Conservation (phyloP, 2,888 invertebrate genomes). For the Volucella zonaria region DNA sequence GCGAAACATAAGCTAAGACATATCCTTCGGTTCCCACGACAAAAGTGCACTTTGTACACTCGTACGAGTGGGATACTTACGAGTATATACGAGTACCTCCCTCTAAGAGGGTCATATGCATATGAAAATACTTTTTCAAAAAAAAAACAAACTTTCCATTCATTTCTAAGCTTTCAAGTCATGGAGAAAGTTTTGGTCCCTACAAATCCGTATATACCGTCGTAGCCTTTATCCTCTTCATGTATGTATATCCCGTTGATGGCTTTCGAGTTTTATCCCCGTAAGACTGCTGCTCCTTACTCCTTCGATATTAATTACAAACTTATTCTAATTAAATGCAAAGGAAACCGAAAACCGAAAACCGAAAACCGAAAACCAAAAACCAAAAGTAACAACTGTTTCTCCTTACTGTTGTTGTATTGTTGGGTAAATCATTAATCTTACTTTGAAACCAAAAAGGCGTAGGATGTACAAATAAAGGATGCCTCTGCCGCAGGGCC, state of each 20-base stretch:
- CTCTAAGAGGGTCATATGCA: conserved; percentile 61
- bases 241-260: conserved; percentile 6
- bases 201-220: neutral
- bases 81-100: too few relatives aligned
- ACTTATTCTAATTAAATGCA: conserved; percentile 47
- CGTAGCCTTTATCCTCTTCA: neutral
- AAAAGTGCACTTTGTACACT: conserved; percentile 63
- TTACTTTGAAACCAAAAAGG: conserved; percentile 22
- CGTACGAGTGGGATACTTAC: neutral
- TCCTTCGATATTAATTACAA: conserved; percentile 41
- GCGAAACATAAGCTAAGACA: conserved; percentile 59
- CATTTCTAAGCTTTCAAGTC: conserved; percentile 26
- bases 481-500: neutral
- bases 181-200: conserved; percentile 33
- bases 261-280: conserved; percentile 13
- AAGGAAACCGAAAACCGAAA: conserved; percentile 3
- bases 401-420: conserved; percentile 29
- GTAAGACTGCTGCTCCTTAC: conserved; percentile 4
- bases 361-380: neutral
- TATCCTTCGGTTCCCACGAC: conserved; percentile 59
- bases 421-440: conserved; percentile 40
- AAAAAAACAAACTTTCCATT: conserved; percentile 37
- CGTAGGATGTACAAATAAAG: neutral
- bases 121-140: conserved; percentile 54
- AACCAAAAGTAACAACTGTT: conserved; percentile 41